Conservation (phyloP, 2,888 invertebrate species). For the Crematogaster levior region DNA sequence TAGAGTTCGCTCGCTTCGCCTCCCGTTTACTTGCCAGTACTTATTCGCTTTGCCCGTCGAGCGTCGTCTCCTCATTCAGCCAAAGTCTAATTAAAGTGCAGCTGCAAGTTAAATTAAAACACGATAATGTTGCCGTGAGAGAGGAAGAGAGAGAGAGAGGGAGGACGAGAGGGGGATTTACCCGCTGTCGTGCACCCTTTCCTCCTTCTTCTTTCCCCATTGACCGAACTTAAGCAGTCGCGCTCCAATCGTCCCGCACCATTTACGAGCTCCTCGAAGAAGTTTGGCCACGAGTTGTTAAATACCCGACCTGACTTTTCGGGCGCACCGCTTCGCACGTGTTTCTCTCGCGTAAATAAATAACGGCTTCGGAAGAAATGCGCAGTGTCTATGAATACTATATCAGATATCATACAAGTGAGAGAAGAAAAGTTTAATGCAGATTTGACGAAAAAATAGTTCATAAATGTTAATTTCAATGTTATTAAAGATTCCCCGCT, state of each 20-base stretch:
- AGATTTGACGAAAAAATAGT: not conserved
- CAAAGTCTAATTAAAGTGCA: constrained; percentile 85
- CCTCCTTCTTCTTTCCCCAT: constrained; percentile 59
- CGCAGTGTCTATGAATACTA: not conserved
- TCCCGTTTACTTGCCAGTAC: constrained; percentile 66
- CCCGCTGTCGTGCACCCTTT: constrained; percentile 52
- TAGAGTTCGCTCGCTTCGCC: constrained; percentile 63
- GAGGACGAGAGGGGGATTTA: constrained; percentile 29
- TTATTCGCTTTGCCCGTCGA: constrained; percentile 76
- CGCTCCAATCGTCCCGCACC: constrained; percentile 61
- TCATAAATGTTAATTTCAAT: not conserved
- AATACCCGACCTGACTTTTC: constrained; percentile 61
- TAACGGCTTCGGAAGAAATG: constrained; percentile 31
- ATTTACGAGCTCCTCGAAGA: constrained; percentile 68
- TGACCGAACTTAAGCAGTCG: constrained; percentile 65
- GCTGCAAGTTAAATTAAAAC: constrained; percentile 85
- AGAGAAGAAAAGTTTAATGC: not conserved
- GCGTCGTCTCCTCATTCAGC: constrained; percentile 78
- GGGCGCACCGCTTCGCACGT: constrained; percentile 44
- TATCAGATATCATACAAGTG: not conserved
- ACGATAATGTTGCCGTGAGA: constrained; percentile 82
- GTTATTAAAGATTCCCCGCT: not conserved
- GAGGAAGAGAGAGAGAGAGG: not conserved
- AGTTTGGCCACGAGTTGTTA: constrained; percentile 64
- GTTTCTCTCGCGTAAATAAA: constrained; percentile 52